These are phyloP conservation scores for Sminthurinus aureus DNA, from an alignment of 2,888 invertebrate genomes.

Conservation along the genomic window DNA sequence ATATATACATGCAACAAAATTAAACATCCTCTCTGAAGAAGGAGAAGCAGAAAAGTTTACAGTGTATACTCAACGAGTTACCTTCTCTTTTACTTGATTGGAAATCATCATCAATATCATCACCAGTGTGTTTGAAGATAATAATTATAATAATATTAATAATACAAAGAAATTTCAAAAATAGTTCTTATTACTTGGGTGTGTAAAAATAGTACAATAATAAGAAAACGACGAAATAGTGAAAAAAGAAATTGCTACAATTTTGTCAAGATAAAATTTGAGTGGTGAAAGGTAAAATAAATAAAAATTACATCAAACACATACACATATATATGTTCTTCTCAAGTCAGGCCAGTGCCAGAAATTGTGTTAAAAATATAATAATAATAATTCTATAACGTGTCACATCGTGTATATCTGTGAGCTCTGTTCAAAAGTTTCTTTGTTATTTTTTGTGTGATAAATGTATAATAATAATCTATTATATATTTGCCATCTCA, in stretches of 20 bases:
- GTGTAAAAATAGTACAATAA: background rate
- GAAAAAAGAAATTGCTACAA: conserved; percentile 12
- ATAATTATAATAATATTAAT: background rate
- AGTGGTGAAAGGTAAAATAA: conserved; percentile 26
- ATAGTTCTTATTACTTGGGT: conserved; percentile 5
- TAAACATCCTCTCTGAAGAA: background rate
- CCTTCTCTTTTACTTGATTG: background rate
- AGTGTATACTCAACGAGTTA: background rate
- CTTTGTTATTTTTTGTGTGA: conserved; percentile 14
- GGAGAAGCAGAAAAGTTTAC: background rate
- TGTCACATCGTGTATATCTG: conserved; percentile 24
- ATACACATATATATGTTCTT: too few relatives aligned
- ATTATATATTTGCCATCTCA: background rate
- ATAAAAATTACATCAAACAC: background rate
- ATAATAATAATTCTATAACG: background rate
- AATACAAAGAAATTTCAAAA: conserved; percentile 15
- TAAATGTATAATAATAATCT: conserved; percentile 32
- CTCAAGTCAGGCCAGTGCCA: conserved; percentile 24
- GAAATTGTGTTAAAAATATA: conserved; percentile 24
- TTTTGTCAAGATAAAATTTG: conserved; percentile 2
- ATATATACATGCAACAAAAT: too few relatives aligned
- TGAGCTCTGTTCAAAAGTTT: background rate
- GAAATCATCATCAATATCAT: conserved; percentile 9
- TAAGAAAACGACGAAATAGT: too few relatives aligned
- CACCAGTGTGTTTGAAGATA: background rate